A percentile compares a stretch with the other conserved stretches of the same genome.
phyloP scores from a whole-genome alignment of 92 coral and sea anemone genomes.

The Pocillopora grandis region DNA sequence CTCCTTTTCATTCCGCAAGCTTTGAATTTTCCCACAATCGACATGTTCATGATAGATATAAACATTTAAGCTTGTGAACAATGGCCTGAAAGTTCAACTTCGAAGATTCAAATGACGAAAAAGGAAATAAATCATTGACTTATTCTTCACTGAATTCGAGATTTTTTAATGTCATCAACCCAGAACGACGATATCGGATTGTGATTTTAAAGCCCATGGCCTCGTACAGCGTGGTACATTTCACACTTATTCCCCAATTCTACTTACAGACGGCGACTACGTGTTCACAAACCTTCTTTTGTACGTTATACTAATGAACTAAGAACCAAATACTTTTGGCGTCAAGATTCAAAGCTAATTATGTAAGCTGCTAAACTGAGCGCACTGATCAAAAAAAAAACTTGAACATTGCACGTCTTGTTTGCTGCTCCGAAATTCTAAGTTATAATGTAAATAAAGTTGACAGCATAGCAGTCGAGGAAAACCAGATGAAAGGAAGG shows the following conservation, averaged over 20 bases:
- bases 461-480: background rate
- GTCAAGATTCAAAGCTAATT: background rate
- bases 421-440: background rate
- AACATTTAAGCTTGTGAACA: background rate
- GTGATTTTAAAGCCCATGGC: too few species aligned
- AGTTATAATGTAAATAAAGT: background rate
- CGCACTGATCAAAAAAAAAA: background rate
- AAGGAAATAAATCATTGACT: constrained; percentile 22
- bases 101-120: background rate
- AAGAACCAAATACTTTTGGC: background rate
- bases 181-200: too few species aligned
- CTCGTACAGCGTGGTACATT: background rate
- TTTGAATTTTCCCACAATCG: too few species aligned
- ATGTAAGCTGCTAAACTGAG: background rate
- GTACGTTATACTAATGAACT: background rate
- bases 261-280: background rate
- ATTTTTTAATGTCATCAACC: too few species aligned
- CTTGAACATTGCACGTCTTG: background rate
- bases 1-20: too few species aligned
- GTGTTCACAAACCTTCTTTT: background rate
- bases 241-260: background rate
- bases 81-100: background rate
- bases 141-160: background rate
- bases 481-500: background rate
- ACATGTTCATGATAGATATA: background rate